Conservation (phyloP, 2,797 vertebrate genomes). For the Mormyrops attenuatus region DNA sequence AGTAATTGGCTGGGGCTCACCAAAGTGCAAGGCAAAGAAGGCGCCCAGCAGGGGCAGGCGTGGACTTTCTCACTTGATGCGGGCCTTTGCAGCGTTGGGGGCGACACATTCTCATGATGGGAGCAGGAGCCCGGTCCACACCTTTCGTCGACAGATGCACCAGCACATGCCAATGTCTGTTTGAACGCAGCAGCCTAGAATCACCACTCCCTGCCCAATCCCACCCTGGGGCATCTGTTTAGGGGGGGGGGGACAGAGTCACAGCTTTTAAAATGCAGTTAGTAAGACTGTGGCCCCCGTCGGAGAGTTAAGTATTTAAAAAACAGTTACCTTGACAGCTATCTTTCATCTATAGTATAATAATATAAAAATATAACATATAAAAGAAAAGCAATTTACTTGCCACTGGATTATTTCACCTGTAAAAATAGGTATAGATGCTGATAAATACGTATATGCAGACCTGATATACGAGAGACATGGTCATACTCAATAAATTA, state of each 20-base stretch:
- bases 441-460: neutral
- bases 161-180: neutral
- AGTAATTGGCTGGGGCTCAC: slow-evolving; percentile 50
- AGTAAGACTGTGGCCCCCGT: neutral
- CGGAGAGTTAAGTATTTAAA: neutral
- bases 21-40: slow-evolving; percentile 46
- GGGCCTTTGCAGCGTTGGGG: slow-evolving; percentile 42
- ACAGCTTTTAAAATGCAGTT: neutral
- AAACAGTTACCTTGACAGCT: neutral
- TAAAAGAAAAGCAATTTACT: neutral
- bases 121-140: neutral
- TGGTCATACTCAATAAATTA: neutral
- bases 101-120: slow-evolving; percentile 28
- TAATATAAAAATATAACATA: neutral
- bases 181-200: neutral
- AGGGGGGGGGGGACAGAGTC: neutral
- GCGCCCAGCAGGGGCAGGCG: slow-evolving; percentile 32
- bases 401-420: neutral
- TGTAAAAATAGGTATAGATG: neutral
- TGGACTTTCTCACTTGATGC: slow-evolving; percentile 52
- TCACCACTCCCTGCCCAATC: neutral
- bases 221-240: neutral
- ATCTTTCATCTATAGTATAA: neutral
- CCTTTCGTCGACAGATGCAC: neutral
- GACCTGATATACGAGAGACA: neutral